Evolutionary conservation across 2,113 vertebrate genomes (phyloP), one percentile per base, ranked within the genome.

Genomic region (Ahaetulla prasina): DNA sequence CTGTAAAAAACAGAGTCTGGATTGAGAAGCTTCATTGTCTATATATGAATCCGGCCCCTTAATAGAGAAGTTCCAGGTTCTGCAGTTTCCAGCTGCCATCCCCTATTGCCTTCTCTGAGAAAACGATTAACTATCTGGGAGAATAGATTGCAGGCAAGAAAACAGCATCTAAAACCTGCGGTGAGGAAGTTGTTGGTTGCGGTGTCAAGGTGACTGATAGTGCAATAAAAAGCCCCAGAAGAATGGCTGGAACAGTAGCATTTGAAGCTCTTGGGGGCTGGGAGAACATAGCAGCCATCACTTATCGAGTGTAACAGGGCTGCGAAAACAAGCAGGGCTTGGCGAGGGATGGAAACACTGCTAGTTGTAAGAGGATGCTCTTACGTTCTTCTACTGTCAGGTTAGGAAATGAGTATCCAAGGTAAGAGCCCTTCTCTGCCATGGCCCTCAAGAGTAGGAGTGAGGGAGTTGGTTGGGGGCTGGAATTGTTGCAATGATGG

Each of bases 161-260:
- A 74, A 53, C 86, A 43, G 49, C 86, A 47, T 63, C 11, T 92
- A 43, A 53, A 92, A 87, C 86, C 91, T 92, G 91, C 91, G 88
- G 91, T 50, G 30, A 88, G 87, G 63, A 53, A 85, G 43, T 49
- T 89, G 50, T 92, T 89, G 87, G 63, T 53, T n/a, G 63, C 8
- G 45, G 87, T 89, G 91, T 84, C 91, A 92, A 89, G 87, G 92
- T 92, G 88, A 92, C 88, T 85, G 88, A 92, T 89, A 60, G 85
- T 86, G 88, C 54, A 89, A 85, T 92, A 52, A 85, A 89, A 85
- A 85, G 53, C 18, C 88, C 47, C 25, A 35, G 74, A 89, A 92
- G 74, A 88, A 39, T 50, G 23, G 57, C 22, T 85, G 50, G n/a
- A 89, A n/a, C 23, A 39, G 53, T 47, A 60, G 35, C 47, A 43